Conservation (phyloP, 1,140 invertebrate genomes). For the Drosophila quadrilineata region DNA sequence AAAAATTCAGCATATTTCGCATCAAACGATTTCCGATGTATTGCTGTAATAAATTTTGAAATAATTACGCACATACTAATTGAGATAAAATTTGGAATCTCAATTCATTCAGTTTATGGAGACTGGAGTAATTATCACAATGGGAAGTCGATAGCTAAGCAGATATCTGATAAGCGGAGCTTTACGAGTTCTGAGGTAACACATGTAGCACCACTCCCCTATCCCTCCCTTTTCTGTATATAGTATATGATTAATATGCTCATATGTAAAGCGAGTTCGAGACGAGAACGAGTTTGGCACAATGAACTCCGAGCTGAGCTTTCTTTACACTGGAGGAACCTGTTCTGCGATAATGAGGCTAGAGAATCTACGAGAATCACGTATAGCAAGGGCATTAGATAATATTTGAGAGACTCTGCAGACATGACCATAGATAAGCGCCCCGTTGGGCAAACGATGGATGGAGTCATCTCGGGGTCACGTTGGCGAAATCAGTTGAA, state of each 20-base stretch:
- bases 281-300: conserved; percentile 11
- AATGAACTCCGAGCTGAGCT: conserved; percentile 41
- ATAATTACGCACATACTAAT: too few species aligned
- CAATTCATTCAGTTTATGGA: too few species aligned
- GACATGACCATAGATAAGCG: conserved; percentile 13
- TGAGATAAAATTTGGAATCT: too few species aligned
- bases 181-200: not conserved
- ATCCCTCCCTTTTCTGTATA: too few species aligned
- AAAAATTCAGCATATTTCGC: too few species aligned
- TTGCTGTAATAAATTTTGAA: too few species aligned
- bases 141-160: too few species aligned
- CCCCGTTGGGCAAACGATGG: not conserved
- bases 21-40: too few species aligned
- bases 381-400: conserved; percentile 10
- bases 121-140: too few species aligned
- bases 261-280: conserved; percentile 31
- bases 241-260: too few species aligned
- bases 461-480: conserved; percentile 45
- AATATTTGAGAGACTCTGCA: not conserved
- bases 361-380: not conserved
- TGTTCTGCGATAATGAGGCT: conserved; percentile 28
- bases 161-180: too few species aligned
- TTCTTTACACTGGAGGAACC: conserved; percentile 47
- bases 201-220: too few species aligned
- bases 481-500: conserved; percentile 40